These are phyloP conservation scores for Diglossa brunneiventris DNA, from an alignment of 2,113 vertebrate species.

Conservation along the genomic window DNA sequence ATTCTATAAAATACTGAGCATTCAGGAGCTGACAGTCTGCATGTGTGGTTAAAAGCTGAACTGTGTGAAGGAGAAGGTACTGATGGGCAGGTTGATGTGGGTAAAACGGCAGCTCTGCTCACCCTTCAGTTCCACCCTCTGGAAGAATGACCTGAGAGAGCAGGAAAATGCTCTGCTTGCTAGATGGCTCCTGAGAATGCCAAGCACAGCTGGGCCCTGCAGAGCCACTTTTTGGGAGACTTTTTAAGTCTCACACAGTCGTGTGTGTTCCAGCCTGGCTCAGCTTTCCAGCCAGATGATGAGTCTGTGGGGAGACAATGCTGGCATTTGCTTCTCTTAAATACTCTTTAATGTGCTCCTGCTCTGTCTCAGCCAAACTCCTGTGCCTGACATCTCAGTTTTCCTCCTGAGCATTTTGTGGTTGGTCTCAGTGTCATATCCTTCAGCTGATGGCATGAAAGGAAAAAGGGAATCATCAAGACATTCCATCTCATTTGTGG, in stretches of 20 bases:
- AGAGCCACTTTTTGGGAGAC: not conserved
- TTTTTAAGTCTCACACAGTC: rapidly evolving
- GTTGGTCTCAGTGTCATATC: not conserved
- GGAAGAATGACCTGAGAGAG: not conserved
- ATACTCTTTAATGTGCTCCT: constrained; percentile 3
- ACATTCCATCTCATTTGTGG: not conserved
- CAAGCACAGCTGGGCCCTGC: not conserved
- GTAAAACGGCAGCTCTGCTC: not conserved
- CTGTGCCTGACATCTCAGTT: not conserved
- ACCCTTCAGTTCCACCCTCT: not conserved
- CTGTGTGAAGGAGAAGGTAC: not conserved
- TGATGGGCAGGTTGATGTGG: not conserved
- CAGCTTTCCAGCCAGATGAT: not conserved
- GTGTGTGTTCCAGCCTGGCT: not conserved
- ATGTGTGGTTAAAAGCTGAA: not conserved
- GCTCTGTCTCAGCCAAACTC: not conserved
- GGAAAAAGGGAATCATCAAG: not conserved
- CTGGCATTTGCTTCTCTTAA: constrained; percentile 7
- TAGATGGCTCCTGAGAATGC: not conserved
- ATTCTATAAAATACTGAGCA: not conserved
- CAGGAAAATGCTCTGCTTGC: rapidly evolving
- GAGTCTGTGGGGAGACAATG: constrained; percentile 3
- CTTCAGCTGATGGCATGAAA: not conserved
- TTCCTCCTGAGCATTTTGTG: not conserved
- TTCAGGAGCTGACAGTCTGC: not conserved